Percentiles rank a stretch among this genome's conserved stretches.
Conservation (phyloP, 2,113 vertebrate species). For the Ceyx melanurus region DNA sequence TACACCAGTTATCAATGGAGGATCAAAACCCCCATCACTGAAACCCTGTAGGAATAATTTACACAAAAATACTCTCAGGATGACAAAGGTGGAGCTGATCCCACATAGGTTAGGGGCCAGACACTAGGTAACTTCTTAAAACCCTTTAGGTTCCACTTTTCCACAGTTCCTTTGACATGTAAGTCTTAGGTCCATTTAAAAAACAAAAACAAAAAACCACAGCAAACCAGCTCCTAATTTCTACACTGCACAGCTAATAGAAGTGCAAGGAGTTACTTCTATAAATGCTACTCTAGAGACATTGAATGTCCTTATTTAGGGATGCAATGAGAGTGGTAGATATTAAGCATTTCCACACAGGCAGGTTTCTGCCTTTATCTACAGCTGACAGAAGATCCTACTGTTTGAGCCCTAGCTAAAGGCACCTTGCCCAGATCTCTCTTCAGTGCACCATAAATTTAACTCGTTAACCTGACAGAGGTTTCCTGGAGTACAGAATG, state of each 20-base stretch:
- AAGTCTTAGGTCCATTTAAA: background rate
- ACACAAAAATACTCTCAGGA: background rate
- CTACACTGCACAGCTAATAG: background rate
- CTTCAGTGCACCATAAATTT: background rate
- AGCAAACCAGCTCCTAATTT: background rate
- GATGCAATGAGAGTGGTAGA: background rate
- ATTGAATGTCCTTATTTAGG: background rate
- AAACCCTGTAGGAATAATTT: background rate
- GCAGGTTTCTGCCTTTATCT: background rate
- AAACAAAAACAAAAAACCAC: too few relatives aligned
- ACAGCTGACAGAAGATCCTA: background rate
- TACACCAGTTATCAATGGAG: background rate
- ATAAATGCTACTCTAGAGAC: background rate
- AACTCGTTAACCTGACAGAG: background rate
- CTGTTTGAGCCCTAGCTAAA: background rate
- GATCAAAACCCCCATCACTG: background rate
- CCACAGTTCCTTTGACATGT: background rate
- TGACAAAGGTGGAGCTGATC: background rate
- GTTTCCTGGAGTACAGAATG: background rate
- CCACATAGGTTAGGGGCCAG: background rate
- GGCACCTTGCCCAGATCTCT: background rate
- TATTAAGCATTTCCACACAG: background rate
- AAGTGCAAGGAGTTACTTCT: background rate
- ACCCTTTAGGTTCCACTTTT: background rate
- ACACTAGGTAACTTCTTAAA: background rate